Conservation (phyloP, 2,113 vertebrate species). For the Pteropus alecto region DNA sequence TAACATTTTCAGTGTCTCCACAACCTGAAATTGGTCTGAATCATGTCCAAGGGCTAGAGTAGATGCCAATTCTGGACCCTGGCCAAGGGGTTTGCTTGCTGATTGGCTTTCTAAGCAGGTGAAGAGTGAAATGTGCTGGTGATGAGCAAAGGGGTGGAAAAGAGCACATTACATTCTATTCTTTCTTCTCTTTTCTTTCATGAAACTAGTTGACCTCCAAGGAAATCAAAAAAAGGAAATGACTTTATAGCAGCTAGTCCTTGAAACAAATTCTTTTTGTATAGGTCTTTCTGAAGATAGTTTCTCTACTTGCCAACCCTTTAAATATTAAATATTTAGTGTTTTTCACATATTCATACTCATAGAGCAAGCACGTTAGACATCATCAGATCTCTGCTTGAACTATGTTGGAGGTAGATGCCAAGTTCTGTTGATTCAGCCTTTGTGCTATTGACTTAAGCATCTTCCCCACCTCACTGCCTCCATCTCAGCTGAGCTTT, state of each 20-base stretch:
- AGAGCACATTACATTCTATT: background rate
- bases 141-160: background rate
- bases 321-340: conserved; percentile 17
- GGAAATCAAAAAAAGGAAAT: background rate
- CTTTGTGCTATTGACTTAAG: background rate
- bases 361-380: background rate
- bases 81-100: background rate
- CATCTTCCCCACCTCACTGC: background rate
- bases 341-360: background rate
- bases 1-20: conserved; percentile 39
- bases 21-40: conserved; percentile 15
- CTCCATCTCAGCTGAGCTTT: background rate
- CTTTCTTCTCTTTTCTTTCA: background rate
- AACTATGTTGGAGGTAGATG: background rate
- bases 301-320: background rate
- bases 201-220: background rate
- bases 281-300: background rate
- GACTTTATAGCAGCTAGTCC: background rate
- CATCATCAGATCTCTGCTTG: background rate
- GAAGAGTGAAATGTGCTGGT: background rate
- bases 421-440: background rate
- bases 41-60: background rate
- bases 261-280: background rate
- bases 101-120: background rate
- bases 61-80: background rate